Conservation (phyloP, 2,113 vertebrate genomes). For the Plectropomus leopardus region DNA sequence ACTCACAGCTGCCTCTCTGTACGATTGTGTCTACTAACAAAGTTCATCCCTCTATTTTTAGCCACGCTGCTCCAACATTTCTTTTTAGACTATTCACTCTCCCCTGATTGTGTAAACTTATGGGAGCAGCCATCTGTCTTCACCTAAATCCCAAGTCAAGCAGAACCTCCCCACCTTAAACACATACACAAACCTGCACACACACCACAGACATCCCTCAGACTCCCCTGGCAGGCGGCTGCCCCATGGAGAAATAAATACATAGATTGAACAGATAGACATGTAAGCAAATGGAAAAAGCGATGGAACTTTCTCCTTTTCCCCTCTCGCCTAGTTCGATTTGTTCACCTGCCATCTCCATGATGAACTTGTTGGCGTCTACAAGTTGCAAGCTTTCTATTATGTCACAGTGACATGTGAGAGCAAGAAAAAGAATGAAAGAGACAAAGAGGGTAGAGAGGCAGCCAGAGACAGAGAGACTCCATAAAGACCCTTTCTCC, state of each 20-base stretch:
- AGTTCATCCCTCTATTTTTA: slow-evolving; percentile 60
- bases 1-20: slow-evolving; percentile 1
- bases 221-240: slow-evolving; percentile 39
- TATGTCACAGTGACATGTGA: slow-evolving; percentile 16
- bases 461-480: slow-evolving; percentile 60
- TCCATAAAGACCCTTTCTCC: slow-evolving; percentile 56
- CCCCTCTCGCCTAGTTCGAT: slow-evolving; percentile 30
- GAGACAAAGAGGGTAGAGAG: slow-evolving; percentile 30
- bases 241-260: slow-evolving; percentile 59
- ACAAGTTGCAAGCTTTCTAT: slow-evolving; percentile 30
- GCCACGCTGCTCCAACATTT: slow-evolving; percentile 7
- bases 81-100: slow-evolving; percentile 38
- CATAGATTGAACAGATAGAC: slow-evolving; percentile 37
- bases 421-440: slow-evolving; percentile 11
- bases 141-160: slow-evolving; percentile 57
- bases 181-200: slow-evolving; percentile 65
- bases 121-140: slow-evolving; percentile 51
- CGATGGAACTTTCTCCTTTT: slow-evolving; percentile 34
- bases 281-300: slow-evolving; percentile 44
- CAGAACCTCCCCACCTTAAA: slow-evolving; percentile 61
- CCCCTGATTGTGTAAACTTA: slow-evolving; percentile 44
- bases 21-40: slow-evolving; percentile 13
- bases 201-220: slow-evolving; percentile 53
- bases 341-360: slow-evolving; percentile 45
- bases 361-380: slow-evolving; percentile 26